These are phyloP conservation scores for Melanchra persicariae DNA, from an alignment of 2,888 invertebrate species.

Conservation along the genomic window DNA sequence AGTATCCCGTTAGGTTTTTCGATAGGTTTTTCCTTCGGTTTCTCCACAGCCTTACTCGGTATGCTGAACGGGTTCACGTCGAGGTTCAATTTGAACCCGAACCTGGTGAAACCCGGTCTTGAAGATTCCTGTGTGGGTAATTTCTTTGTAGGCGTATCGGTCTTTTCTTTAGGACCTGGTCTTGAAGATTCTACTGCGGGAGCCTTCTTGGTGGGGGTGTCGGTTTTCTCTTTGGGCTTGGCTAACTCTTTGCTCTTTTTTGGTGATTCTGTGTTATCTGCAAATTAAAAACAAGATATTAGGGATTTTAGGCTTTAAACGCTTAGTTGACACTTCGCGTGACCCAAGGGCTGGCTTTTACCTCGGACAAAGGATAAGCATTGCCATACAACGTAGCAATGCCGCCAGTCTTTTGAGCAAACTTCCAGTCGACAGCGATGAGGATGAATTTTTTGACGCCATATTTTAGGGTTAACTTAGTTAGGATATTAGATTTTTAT, in stretches of 20 bases:
- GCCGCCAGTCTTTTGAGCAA: no score
- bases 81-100: conserved; percentile 88
- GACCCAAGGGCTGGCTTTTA: no score
- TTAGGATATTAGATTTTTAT: no score
- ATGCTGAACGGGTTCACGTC: conserved; percentile 84
- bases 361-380: no score
- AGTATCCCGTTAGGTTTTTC: conserved; percentile 59
- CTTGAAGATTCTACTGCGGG: conserved; percentile 73
- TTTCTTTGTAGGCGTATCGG: conserved; percentile 72
- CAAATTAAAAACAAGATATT: neutral
- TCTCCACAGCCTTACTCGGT: conserved; percentile 66
- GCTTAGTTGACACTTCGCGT: no score
- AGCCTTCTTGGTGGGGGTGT: conserved; percentile 70
- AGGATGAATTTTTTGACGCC: no score
- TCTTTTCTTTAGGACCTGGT: conserved; percentile 65
- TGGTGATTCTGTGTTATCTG: conserved; percentile 56
- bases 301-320: no score
- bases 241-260: conserved; percentile 60
- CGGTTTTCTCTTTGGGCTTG: conserved; percentile 66
- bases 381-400: no score
- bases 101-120: conserved; percentile 83
- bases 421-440: no score
- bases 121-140: conserved; percentile 72
- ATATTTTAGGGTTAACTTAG: no score
- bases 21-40: conserved; percentile 33